Percentiles rank a stretch among this genome's conserved stretches.
Evolutionary conservation across 1,140 invertebrate genomes (phyloP).

Genomic region (Pteromalus puparum): DNA sequence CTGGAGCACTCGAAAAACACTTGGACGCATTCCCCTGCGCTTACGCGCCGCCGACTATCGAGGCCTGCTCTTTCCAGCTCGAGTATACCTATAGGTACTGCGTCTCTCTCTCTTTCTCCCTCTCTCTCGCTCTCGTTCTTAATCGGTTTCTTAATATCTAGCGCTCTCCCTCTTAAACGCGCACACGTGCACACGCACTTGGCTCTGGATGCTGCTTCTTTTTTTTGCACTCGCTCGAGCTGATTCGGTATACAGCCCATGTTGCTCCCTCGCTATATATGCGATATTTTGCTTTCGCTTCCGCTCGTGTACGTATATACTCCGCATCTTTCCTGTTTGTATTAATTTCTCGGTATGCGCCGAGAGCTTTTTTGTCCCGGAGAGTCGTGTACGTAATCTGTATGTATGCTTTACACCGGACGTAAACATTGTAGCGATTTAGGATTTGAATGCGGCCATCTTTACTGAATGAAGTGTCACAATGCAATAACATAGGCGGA

Average conservation of each 20-base stretch:
- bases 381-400: not conserved
- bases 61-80: not conserved
- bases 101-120: not conserved
- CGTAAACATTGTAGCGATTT: not conserved
- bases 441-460: not conserved
- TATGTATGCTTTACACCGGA: not conserved
- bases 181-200: not conserved
- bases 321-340: constrained; percentile 16
- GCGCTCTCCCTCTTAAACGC: not conserved
- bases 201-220: constrained; percentile 6
- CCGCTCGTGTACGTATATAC: not conserved
- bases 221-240: not conserved
- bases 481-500: no score
- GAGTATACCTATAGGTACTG: not conserved
- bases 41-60: constrained; percentile 62
- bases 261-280: not conserved
- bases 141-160: no score
- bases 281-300: constrained; percentile 21
- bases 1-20: constrained; percentile 75
- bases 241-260: not conserved
- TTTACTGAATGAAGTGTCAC: not conserved
- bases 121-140: not conserved
- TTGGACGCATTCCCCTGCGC: constrained; percentile 73
- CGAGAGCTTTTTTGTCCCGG: not conserved
- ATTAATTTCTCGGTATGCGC: constrained; percentile 21